These are phyloP conservation scores for Drosophila azteca DNA, from an alignment of 1,140 invertebrate species.

Conservation along the genomic window DNA sequence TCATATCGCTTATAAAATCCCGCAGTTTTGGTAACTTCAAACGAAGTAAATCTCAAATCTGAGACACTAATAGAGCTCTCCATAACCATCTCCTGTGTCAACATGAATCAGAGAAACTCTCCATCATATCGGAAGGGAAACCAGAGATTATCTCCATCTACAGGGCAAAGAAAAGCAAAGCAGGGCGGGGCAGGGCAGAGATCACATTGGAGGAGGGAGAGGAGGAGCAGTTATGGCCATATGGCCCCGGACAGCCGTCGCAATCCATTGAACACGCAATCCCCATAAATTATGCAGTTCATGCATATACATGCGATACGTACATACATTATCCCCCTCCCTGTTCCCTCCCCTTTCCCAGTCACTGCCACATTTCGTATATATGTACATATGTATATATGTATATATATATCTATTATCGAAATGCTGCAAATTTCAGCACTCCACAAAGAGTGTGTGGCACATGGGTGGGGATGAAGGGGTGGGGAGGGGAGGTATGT, in stretches of 20 bases:
- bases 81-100: too few relatives aligned
- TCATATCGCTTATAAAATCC: too few relatives aligned
- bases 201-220: conserved; percentile 1
- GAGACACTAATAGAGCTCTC: too few relatives aligned
- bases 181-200: not conserved
- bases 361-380: conserved; percentile 20
- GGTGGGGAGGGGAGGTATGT: not conserved
- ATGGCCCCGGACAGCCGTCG: conserved; percentile 63
- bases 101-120: too few relatives aligned
- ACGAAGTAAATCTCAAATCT: too few relatives aligned
- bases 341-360: not conserved
- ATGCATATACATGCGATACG: conserved; percentile 63
- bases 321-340: conserved; percentile 33
- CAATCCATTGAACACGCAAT: conserved; percentile 80
- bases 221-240: conserved; percentile 53
- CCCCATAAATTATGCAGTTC: conserved; percentile 79
- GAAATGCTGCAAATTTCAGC: conserved; percentile 67
- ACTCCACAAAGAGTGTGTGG: conserved; percentile 18
- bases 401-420: conserved; percentile 69
- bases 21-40: too few relatives aligned
- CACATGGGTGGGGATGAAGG: not conserved
- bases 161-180: too few relatives aligned
- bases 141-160: conserved; percentile 23
- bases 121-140: too few relatives aligned
- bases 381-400: conserved; percentile 43